A percentile compares a stretch with the other conserved stretches of the same genome.
Evolutionary conservation across 2,113 vertebrate genomes (phyloP).

Genomic region (Globicephala melas): DNA sequence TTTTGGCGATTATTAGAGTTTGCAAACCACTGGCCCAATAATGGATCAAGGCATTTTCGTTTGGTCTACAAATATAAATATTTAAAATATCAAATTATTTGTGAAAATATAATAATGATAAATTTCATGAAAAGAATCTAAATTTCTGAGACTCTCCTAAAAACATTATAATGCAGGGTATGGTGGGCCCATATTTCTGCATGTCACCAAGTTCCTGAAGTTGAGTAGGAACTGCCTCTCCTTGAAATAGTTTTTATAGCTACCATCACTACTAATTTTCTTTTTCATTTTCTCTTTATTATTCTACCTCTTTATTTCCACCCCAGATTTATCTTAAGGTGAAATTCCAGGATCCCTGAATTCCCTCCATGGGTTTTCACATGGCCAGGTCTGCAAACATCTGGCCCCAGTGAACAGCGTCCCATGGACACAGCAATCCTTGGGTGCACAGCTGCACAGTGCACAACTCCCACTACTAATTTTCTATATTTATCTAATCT

Average conservation of each 20-base stretch:
- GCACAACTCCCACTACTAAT: conserved; percentile 26
- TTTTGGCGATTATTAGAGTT: background rate
- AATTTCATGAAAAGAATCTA: background rate
- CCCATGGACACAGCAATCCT: background rate
- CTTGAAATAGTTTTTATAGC: background rate
- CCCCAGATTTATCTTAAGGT: background rate
- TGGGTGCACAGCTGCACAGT: accelerated
- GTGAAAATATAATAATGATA: background rate
- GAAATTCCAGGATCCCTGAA: background rate
- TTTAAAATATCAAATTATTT: background rate
- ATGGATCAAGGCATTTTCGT: background rate
- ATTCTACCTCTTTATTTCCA: background rate
- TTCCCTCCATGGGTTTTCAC: background rate
- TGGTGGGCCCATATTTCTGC: background rate
- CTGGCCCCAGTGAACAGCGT: accelerated
- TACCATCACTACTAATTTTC: background rate
- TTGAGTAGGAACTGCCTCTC: background rate
- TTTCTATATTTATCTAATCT: background rate
- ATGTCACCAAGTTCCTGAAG: background rate
- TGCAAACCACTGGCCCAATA: background rate
- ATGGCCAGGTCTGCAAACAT: background rate
- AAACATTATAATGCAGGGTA: background rate
- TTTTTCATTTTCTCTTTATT: background rate
- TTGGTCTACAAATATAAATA: background rate
- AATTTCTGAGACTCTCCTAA: background rate